These are phyloP conservation scores for Platysternon megacephalum DNA, from an alignment of 2,113 vertebrate genomes.

Conservation along the genomic window DNA sequence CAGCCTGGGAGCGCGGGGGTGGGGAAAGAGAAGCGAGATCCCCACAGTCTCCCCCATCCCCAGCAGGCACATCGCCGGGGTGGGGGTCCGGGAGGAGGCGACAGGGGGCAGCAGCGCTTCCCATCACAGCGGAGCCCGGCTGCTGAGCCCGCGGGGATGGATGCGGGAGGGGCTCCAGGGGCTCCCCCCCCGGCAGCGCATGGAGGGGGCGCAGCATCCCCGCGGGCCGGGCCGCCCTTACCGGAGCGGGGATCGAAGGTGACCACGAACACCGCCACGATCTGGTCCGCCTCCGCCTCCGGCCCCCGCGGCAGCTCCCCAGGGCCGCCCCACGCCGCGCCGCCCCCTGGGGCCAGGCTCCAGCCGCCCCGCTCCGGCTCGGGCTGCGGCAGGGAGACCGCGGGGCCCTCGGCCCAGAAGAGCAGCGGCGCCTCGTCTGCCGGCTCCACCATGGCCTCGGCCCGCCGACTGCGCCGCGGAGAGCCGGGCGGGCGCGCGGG, in stretches of 20 bases:
- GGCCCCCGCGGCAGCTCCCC: constrained; percentile 72
- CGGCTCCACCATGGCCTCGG: constrained; percentile 86
- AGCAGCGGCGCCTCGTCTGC: constrained; percentile 92
- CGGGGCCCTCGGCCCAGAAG: constrained; percentile 92
- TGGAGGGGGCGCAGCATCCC: not conserved
- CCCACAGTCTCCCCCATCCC: not conserved
- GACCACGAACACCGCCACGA: constrained; percentile 94
- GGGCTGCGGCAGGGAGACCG: constrained; percentile 74
- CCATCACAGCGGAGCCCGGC: not conserved
- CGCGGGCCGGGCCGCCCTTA: constrained; percentile 66
- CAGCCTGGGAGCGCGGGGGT: not conserved
- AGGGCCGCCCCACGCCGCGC: constrained; percentile 43
- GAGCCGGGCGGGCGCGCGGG: not conserved
- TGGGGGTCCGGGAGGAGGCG: too few species aligned
- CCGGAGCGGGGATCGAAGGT: constrained; percentile 96
- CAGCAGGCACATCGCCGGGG: too few species aligned
- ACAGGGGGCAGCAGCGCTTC: not conserved
- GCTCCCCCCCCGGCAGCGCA: not conserved
- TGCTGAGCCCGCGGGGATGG: not conserved
- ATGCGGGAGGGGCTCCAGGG: not conserved
- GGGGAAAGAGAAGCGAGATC: not conserved
- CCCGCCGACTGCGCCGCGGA: not conserved
- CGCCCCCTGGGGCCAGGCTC: constrained; percentile 32
- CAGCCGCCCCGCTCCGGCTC: constrained; percentile 57
- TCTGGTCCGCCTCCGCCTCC: constrained; percentile 88